phyloP scores from a whole-genome alignment of 1,140 invertebrate genomes.

The Listronotus bonariensis region DNA sequence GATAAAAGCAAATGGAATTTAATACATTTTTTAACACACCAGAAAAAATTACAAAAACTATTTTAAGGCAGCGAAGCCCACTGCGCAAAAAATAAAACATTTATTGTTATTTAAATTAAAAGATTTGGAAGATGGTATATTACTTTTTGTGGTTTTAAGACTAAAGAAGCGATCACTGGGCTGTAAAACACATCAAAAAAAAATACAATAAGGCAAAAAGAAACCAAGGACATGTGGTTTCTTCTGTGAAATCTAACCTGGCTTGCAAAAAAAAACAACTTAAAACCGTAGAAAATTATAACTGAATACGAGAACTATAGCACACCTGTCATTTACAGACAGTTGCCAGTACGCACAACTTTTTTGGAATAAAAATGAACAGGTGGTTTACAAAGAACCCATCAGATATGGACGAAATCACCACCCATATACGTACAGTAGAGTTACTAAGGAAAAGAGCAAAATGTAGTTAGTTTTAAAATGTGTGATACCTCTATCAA shows the following conservation, averaged over 20 bases:
- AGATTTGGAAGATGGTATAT: no score
- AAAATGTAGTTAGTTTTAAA: no score
- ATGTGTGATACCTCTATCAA: no score
- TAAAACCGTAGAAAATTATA: constrained; percentile 5
- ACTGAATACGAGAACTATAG: constrained; percentile 8
- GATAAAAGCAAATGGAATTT: no score
- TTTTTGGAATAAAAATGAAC: constrained; percentile 13
- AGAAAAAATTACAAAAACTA: no score
- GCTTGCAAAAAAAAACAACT: constrained; percentile 3
- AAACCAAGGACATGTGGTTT: no score
- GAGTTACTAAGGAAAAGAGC: background rate
- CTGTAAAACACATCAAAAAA: background rate
- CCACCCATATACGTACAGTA: background rate
- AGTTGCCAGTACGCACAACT: background rate
- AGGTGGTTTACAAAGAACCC: constrained; percentile 18
- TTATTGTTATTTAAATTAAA: no score
- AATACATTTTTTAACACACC: no score
- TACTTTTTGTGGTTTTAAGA: no score
- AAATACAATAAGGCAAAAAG: background rate
- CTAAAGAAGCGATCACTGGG: no score
- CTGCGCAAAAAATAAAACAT: no score
- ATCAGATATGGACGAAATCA: background rate
- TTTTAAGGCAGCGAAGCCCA: no score
- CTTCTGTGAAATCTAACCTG: constrained; percentile 7
- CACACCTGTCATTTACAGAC: constrained; percentile 14